Evolutionary conservation across 2,797 vertebrate genomes (phyloP), one percentile per base, ranked within the genome.

Genomic region (Euthynnus affinis): DNA sequence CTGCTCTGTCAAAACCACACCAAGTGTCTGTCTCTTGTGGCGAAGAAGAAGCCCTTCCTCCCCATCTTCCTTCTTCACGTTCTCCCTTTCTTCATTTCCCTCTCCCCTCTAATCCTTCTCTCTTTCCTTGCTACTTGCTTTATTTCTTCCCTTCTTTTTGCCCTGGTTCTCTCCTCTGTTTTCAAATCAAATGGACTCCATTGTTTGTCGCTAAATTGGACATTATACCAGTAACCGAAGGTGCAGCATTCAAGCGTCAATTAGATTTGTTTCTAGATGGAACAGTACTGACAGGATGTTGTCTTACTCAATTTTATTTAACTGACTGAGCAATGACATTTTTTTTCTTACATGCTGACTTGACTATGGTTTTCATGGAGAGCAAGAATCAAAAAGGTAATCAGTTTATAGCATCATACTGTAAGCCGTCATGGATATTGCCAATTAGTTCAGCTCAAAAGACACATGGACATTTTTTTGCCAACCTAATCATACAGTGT

Each of bases 1-100:
- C 76, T 83, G 93, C 92, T 91, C 92, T 92, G 87, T 93, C 92
- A 89, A 88, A 90, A 72, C 69, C 71, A 60, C 78, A 77, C 82
- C 80, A 76, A 90, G 91, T 82, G 88, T 88, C 87, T 92, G 81
- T 87, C 82, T 91, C 49, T 29, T 22, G 71, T 23, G 63, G 56
- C 23, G 70, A 86, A 48, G 62, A 62, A 27, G 57, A 66, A 56
- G 34, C 37, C 15, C 55, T 77, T 74, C 37, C 34, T 82, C 53
- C 51, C 34, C 9, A 23, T 10, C 20, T 22, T 71, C 25, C 12
- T 65, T 60, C 52, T 25, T 34, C n/a, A 25, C 34, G 20, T 71
- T 68, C 59, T 48, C 57, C 42, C n/a, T 64, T 60, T 46, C 22
- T 42, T 51, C 10, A 1, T 27, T 62, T 17, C 74, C 10, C 18